Evolutionary conservation across 2,888 invertebrate genomes (phyloP).

Genomic region (Erynnis tages): DNA sequence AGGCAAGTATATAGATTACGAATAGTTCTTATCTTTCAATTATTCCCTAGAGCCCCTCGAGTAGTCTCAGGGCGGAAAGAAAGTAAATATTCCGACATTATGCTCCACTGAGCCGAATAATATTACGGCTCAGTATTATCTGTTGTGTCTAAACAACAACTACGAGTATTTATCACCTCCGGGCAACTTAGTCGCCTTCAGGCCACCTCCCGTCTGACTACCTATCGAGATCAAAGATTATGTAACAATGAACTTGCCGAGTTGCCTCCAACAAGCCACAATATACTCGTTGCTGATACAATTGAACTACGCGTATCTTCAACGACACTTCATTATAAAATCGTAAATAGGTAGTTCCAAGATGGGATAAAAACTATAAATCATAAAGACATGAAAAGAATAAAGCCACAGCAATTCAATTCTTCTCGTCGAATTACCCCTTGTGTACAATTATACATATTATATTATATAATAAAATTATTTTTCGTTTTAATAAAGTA

Average conservation of each 20-base stretch:
- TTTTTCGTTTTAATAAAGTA: no score
- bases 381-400: no score
- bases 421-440: no score
- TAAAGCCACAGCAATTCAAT: no score
- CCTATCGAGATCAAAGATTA: conserved; percentile 7
- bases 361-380: no score
- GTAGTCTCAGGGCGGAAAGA: conserved; percentile 20
- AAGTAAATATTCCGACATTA: conserved; percentile 34
- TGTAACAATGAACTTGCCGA: not conserved
- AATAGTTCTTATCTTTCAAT: conserved; percentile 14
- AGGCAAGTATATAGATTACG: conserved; percentile 4
- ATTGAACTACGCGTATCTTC: no score
- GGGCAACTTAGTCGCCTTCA: conserved; percentile 8
- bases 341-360: no score
- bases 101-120: conserved; percentile 32
- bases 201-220: conserved; percentile 7
- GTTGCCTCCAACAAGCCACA: not conserved
- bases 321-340: no score
- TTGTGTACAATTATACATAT: no score
- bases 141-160: conserved; percentile 45
- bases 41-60: conserved; percentile 1
- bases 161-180: conserved; percentile 37
- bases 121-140: conserved; percentile 39
- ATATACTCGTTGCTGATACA: no score
- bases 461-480: no score